phyloP scores from a whole-genome alignment of 2,888 invertebrate genomes.

The Phaedon cochleariae region DNA sequence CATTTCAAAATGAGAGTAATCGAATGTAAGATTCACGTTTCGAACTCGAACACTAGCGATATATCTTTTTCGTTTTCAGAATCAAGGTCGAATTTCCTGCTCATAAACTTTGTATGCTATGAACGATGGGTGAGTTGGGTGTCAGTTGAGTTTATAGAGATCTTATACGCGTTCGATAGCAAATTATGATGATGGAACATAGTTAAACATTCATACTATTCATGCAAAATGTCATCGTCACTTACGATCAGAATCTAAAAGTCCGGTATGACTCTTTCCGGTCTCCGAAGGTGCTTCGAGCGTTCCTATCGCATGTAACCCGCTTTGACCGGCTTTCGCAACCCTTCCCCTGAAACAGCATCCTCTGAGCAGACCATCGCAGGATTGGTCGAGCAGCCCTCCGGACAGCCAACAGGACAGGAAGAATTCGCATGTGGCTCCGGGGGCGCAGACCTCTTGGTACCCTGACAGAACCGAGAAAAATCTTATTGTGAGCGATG shows the following conservation, averaged over 20 bases:
- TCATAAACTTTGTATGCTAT: too few relatives aligned
- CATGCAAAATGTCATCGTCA: conserved; percentile 34
- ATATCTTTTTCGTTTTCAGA: too few relatives aligned
- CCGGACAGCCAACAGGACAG: conserved; percentile 91
- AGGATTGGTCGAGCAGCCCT: conserved; percentile 85
- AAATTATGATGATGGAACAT: not conserved
- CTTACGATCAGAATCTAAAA: conserved; percentile 62
- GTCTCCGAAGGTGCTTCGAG: conserved; percentile 67
- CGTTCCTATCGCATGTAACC: conserved; percentile 70
- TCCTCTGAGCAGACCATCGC: conserved; percentile 77
- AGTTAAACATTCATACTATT: not conserved
- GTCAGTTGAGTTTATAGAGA: too few relatives aligned
- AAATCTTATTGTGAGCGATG: not conserved
- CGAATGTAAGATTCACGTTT: too few relatives aligned
- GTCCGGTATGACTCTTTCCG: conserved; percentile 69
- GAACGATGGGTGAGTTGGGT: too few relatives aligned
- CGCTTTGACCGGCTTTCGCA: conserved; percentile 67
- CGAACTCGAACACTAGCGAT: too few relatives aligned
- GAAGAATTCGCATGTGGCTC: conserved; percentile 89
- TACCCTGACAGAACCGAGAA: conserved; percentile 39
- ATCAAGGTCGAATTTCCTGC: too few relatives aligned
- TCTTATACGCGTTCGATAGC: too few relatives aligned
- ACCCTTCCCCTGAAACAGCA: conserved; percentile 78
- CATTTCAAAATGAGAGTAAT: too few relatives aligned
- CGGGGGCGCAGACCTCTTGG: conserved; percentile 72